A percentile compares a stretch with the other conserved stretches of the same genome.
Conservation (phyloP, 2,888 invertebrate species). For the Monoplex corrugatus region DNA sequence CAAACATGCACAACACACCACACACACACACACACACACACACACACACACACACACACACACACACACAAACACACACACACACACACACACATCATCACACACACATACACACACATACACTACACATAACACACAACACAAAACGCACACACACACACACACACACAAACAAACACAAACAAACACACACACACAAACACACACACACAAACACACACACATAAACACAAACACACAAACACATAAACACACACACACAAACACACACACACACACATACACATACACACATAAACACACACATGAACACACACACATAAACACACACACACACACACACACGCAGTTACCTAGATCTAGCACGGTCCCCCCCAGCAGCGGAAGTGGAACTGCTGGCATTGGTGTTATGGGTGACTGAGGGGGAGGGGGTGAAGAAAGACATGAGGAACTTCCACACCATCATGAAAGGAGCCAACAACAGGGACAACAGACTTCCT, state of each 20-base stretch:
- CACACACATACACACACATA: constrained; percentile 9
- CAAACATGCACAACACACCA: too few relatives aligned
- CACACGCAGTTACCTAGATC: constrained; percentile 2
- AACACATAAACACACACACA: background rate
- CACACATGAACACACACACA: too few relatives aligned
- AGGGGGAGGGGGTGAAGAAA: constrained; percentile 67
- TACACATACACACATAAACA: too few relatives aligned
- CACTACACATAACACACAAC: background rate
- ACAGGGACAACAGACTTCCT: constrained; percentile 84
- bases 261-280: background rate
- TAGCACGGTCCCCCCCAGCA: constrained; percentile 54
- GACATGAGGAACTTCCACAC: constrained; percentile 84
- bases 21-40: background rate
- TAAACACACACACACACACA: background rate
- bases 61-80: background rate
- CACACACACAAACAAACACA: background rate
- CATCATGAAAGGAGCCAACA: constrained; percentile 85
- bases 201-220: background rate
- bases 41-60: background rate
- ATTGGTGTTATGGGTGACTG: constrained; percentile 16
- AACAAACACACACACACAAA: too few relatives aligned
- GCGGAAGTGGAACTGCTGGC: constrained; percentile 46
- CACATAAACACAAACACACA: background rate
- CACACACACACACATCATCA: background rate
- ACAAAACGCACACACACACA: constrained; percentile 16